Conservation (phyloP, 1,140 invertebrate genomes). For the Drosophila tropicalis region DNA sequence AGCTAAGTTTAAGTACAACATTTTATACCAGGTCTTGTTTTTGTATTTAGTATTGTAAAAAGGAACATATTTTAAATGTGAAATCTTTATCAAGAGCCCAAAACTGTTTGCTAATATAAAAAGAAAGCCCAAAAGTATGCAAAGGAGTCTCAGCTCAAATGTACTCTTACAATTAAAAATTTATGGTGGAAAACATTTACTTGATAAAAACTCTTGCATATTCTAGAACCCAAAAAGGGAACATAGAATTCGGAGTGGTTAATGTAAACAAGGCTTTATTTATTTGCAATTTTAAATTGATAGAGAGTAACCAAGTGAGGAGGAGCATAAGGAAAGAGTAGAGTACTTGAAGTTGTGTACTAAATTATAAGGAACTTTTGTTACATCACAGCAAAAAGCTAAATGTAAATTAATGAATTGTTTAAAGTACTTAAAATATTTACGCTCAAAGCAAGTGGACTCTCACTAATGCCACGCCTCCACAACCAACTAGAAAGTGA, state of each 20-base stretch:
- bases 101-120: too few relatives aligned
- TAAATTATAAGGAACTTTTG: slow-evolving; percentile 40
- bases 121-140: too few relatives aligned
- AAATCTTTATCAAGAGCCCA: too few relatives aligned
- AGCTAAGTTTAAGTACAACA: too few relatives aligned
- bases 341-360: slow-evolving; percentile 17
- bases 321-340: not conserved
- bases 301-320: not conserved
- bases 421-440: slow-evolving; percentile 76
- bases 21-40: too few relatives aligned
- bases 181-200: not conserved
- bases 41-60: too few relatives aligned
- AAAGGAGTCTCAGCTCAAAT: too few relatives aligned
- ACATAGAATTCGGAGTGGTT: not conserved
- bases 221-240: not conserved
- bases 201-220: not conserved
- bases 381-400: slow-evolving; percentile 41
- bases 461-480: slow-evolving; percentile 20
- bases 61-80: too few relatives aligned
- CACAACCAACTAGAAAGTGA: not conserved
- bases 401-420: slow-evolving; percentile 80
- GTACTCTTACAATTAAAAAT: too few relatives aligned
- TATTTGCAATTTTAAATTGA: slow-evolving; percentile 23
- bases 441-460: slow-evolving; percentile 66
- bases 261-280: slow-evolving; percentile 13